Base-by-base conservation (phyloP, 2,797 vertebrate genomes). In the Cyprinella venusta region DNA sequence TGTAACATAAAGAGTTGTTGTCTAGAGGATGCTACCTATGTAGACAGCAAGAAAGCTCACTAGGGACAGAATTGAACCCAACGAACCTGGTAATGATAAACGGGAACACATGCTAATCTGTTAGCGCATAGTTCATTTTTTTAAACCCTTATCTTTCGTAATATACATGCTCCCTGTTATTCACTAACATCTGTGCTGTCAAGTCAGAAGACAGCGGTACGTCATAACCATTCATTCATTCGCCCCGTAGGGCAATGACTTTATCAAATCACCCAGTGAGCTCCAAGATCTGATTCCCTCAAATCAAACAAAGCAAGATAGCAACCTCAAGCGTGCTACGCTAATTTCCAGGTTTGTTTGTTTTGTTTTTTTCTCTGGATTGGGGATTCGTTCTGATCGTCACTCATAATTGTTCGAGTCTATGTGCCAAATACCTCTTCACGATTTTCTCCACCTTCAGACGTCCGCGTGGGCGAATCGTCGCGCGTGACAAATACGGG, bases 401-500 rank as follows among this genome's bases (percentile, higher is more conserved):
- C 82, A 81, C 88, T 80, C 65, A 40, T 54, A 75, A 48, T 85
- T 83, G 67, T 85, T 74, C 26, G 21, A 88, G 80, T 85, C 83
- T 84, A 80, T 86, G 86, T 89, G 87, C 89, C 89, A 89, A 89
- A 89, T 88, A 88, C 88, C 88, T 89, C 88, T 81, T 84, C 54
- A 61, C 50, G 2, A 71, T 85, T 87, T 71, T 77, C 81, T 86
- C 84, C 86, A 83, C 87, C 56, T 83, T 85, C 82, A 86, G 80
- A 84, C 76, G 80, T 83, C 83, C 85, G 64, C 79, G 64, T 72
- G 63, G 85, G 84, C 80, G 50, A 83, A 79, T 87, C 33, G 80
- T 71, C 59, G 56, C 72, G 78, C 88, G 92, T 93, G 72, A 89
- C 88, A 92, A 93, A 93, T 95, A 94, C 94, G 93, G 94, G 94